Base-by-base conservation (phyloP, 2,113 vertebrate genomes). In the Channa maculata region DNA sequence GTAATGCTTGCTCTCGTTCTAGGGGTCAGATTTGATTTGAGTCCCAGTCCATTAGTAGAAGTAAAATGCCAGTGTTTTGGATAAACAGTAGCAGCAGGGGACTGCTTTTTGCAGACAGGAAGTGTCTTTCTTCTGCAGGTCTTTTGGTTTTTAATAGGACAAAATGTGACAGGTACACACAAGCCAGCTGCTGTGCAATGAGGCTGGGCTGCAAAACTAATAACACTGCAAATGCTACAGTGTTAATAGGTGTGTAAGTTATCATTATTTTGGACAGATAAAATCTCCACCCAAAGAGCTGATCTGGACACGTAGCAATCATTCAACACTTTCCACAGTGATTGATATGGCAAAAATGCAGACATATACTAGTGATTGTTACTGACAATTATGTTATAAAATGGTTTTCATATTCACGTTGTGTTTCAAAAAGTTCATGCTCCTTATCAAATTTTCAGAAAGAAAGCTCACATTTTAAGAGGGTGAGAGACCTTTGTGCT, bases 1-100 rank as follows among this genome's bases (percentile, higher is more conserved):
- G 86, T 96, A 96, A 96, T 96, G 96, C 94, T 89, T 89, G 94
- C 95, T 95, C 96, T 96, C 95, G 94, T 96, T 95, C 95, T 90
- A 84, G 94, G 92, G 96, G 96, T 97, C 96, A 96, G 93, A 95
- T 96, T 95, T 96, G 95, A 97, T 97, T 96, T 94, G 95, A 96
- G 96, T 95, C 94, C 95, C 94, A 92, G 94, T 96, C 96, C 96
- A 98, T 98, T 97, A 97, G 92, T 94, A 93, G 94, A 92, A 80
- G 88, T 77, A 45, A 83, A 92, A 95, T 91, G 94, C 94, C 93
- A 91, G 95, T 94, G 95, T 96, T 97, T 95, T 95, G 95, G 96
- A 96, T 96, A 96, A 98, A 97, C 96, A 97, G 96, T 94, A 97
- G 95, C 97, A 97, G 97, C 96, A 92, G 97, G 96, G 95, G 94